Conservation (phyloP, 2,797 vertebrate genomes). For the Myotis planiceps region DNA sequence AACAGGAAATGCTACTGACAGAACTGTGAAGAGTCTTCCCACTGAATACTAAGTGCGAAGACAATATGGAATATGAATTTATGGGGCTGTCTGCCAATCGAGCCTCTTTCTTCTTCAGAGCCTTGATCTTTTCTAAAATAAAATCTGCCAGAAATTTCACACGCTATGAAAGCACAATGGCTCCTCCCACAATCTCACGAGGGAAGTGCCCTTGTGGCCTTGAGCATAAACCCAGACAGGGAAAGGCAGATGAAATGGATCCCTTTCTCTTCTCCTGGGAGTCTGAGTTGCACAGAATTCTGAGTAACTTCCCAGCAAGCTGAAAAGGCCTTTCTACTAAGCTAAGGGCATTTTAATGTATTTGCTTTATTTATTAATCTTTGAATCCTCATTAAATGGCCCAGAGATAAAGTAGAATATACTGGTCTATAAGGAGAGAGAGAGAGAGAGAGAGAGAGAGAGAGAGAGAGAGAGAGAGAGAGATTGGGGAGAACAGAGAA, state of each 20-base stretch:
- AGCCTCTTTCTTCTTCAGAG: conserved; percentile 55
- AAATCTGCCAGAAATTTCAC: conserved; percentile 70
- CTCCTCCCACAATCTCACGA: not conserved
- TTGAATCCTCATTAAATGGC: conserved; percentile 25
- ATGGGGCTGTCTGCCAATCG: conserved; percentile 11
- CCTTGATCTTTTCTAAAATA: conserved; percentile 61
- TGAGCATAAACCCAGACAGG: conserved; percentile 49
- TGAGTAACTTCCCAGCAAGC: conserved; percentile 50
- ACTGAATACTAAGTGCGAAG: not conserved
- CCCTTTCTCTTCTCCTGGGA: conserved; percentile 55
- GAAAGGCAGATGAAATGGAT: not conserved
- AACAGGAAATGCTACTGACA: conserved; percentile 43
- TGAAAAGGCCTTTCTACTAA: not conserved
- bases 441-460: no score
- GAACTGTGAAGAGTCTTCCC: conserved; percentile 11
- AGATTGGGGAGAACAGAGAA: fast-evolving
- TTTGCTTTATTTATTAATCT: conserved; percentile 53
- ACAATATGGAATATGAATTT: conserved; percentile 41
- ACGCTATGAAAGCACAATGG: conserved; percentile 21
- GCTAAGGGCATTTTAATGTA: conserved; percentile 44
- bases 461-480: not conserved
- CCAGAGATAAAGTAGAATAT: not conserved
- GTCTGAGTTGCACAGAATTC: conserved; percentile 1
- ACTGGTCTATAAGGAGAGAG: not conserved
- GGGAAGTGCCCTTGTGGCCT: conserved; percentile 41